Percentiles rank a stretch among this genome's conserved stretches.
These are phyloP conservation scores for Cydia fagiglandana DNA, from an alignment of 1,140 invertebrate species.

Conservation along the genomic window DNA sequence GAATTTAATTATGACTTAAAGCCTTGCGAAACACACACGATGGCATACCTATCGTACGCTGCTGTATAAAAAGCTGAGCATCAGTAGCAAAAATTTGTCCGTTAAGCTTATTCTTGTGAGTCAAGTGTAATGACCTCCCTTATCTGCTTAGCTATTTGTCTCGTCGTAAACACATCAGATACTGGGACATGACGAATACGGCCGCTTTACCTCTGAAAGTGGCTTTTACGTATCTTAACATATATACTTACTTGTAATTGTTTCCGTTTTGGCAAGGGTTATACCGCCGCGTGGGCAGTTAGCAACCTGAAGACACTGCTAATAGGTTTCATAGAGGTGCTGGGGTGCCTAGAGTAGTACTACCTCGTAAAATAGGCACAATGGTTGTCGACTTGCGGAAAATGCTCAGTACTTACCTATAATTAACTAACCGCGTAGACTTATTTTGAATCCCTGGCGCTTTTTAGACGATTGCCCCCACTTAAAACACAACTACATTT, in stretches of 20 bases:
- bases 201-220: not conserved
- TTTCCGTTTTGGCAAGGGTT: not conserved
- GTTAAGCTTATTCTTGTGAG: not conserved
- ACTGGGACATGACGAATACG: constrained; percentile 3
- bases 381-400: no score
- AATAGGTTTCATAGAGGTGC: no score
- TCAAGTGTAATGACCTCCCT: not conserved
- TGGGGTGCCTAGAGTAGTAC: no score
- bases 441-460: no score
- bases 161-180: constrained; percentile 6
- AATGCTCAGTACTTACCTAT: no score
- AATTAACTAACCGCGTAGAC: no score
- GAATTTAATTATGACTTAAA: not conserved
- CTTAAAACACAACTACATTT: no score
- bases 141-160: constrained; percentile 4
- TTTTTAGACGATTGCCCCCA: no score
- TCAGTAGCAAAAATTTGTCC: not conserved
- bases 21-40: constrained; percentile 1
- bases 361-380: no score
- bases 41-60: not conserved
- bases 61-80: not conserved
- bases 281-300: no score
- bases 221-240: not conserved
- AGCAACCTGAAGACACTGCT: no score
- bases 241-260: not conserved